Percentiles rank a stretch among this genome's conserved stretches.
phyloP scores from a whole-genome alignment of 2,797 vertebrate species.

The Graptemys geographica region DNA sequence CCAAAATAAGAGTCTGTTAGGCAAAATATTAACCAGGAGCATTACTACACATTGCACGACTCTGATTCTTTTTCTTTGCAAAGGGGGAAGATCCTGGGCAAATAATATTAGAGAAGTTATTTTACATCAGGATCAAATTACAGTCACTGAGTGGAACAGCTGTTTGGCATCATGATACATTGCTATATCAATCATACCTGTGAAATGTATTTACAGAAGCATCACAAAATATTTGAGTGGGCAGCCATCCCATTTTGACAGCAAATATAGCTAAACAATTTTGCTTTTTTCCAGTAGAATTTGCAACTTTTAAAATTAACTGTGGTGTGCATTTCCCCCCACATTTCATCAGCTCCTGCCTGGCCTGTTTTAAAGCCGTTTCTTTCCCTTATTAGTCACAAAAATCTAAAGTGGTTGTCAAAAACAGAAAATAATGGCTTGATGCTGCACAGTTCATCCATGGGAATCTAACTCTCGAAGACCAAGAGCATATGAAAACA shows the following conservation, averaged over 20 bases:
- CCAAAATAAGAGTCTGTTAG: background rate
- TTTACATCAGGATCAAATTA: background rate
- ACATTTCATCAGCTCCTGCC: background rate
- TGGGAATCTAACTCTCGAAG: background rate
- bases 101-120: background rate
- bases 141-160: background rate
- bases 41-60: background rate
- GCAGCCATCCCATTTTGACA: conserved; percentile 18
- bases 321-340: background rate
- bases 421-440: background rate
- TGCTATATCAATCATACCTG: conserved; percentile 46
- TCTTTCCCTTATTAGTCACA: background rate
- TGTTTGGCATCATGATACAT: background rate
- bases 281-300: background rate
- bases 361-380: background rate
- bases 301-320: background rate
- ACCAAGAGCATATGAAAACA: background rate
- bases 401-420: background rate
- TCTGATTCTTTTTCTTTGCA: background rate
- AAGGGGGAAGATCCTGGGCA: background rate
- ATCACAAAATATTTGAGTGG: conserved; percentile 50
- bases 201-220: conserved; percentile 43
- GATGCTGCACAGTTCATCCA: background rate
- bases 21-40: rapidly evolving
- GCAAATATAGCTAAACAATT: conserved; percentile 32